phyloP scores from a whole-genome alignment of 1,140 invertebrate species.

The Drosophila obscura region DNA sequence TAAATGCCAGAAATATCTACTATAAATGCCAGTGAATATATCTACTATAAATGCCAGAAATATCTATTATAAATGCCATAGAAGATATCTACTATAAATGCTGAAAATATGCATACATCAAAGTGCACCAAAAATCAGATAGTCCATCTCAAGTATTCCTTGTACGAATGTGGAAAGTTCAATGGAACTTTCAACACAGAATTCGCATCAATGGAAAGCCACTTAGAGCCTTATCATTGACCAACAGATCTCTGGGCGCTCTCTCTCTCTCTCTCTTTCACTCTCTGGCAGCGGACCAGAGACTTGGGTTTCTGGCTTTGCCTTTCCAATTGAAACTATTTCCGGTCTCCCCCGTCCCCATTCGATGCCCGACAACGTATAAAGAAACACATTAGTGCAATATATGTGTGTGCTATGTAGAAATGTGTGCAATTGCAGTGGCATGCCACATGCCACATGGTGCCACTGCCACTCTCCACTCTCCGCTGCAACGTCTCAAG shows the following conservation, averaged over 20 bases:
- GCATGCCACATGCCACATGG: slow-evolving; percentile 66
- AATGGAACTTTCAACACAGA: slow-evolving; percentile 5
- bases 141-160: too few species aligned
- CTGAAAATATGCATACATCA: too few species aligned
- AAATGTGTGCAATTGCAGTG: slow-evolving; percentile 57
- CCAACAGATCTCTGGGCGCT: slow-evolving; percentile 27
- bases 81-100: too few species aligned
- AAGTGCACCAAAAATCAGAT: too few species aligned
- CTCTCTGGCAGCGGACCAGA: too few species aligned
- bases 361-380: slow-evolving; percentile 9
- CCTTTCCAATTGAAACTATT: slow-evolving; percentile 46
- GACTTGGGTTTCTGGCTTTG: slow-evolving; percentile 2
- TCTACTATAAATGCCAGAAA: too few species aligned
- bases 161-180: slow-evolving; percentile 11
- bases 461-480: slow-evolving; percentile 14
- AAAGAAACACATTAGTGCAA: slow-evolving; percentile 38
- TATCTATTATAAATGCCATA: too few species aligned
- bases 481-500: slow-evolving; percentile 57
- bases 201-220: slow-evolving; percentile 39
- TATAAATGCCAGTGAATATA: too few species aligned
- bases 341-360: slow-evolving; percentile 13
- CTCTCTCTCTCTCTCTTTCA: too few species aligned
- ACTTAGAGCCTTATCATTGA: slow-evolving; percentile 36
- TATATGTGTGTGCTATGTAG: slow-evolving; percentile 40
- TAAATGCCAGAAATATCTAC: too few species aligned